A percentile compares a stretch with the other conserved stretches of the same genome.
Conservation (phyloP, 2,888 invertebrate genomes). For the Plusia festucae region DNA sequence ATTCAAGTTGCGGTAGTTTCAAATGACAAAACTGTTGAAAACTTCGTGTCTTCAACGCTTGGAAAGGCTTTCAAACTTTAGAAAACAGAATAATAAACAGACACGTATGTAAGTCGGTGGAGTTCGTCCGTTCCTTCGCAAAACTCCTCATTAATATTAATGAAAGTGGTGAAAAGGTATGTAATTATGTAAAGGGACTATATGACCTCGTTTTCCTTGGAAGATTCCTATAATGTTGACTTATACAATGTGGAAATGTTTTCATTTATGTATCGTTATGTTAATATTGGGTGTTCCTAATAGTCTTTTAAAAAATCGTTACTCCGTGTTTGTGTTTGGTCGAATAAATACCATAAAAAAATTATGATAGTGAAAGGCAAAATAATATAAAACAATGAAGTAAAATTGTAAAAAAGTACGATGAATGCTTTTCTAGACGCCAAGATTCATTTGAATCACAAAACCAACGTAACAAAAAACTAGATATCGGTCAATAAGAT, state of each 20-base stretch:
- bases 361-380: no score
- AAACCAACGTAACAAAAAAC: no score
- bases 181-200: neutral
- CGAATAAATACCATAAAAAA: no score
- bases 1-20: neutral
- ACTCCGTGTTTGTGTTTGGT: no score
- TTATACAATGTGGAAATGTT: neutral
- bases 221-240: slow-evolving; percentile 1
- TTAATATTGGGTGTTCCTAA: neutral
- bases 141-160: slow-evolving; percentile 29
- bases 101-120: slow-evolving; percentile 17
- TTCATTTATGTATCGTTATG: neutral
- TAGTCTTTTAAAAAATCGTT: neutral
- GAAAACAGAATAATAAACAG: slow-evolving; percentile 37
- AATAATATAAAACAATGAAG: no score
- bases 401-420: no score
- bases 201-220: neutral
- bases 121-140: slow-evolving; percentile 31
- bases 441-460: no score
- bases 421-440: no score
- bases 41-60: slow-evolving; percentile 24
- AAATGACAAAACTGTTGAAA: slow-evolving; percentile 18
- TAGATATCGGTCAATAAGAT: no score
- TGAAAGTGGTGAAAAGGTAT: slow-evolving; percentile 12
- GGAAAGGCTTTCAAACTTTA: slow-evolving; percentile 27